Base-by-base conservation (phyloP, 2,113 vertebrate genomes). In the Ochotona princeps region DNA sequence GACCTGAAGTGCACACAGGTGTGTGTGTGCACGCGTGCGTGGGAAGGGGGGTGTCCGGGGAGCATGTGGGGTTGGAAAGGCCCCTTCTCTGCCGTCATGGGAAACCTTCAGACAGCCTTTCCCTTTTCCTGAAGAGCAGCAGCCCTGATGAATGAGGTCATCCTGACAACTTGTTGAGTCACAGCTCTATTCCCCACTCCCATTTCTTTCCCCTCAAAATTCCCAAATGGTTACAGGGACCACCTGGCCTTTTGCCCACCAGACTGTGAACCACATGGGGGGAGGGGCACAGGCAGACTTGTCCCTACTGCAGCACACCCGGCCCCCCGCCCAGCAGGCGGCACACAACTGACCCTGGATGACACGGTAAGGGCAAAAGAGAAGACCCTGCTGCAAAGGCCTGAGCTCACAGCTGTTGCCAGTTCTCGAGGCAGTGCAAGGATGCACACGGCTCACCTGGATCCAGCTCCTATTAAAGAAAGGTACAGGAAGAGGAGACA, bases 241-340 rank as follows among this genome's bases (percentile, higher is more conserved):
- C 15, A 11, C 69, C 69, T 76, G 26, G 76, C 72, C 35, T n/a
- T 32, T 30, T 73, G 47, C 72, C 49, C 63, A 81, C 21, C 38
- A 94, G 75, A 94, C 70, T 92, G 87, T 91, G 83, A 89, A 76
- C 74, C 91, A 61, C 73, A 7, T 25, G 83, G 66, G 74, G 81
- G 75, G 89, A 91, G 73, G 72, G 21, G 90, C 11, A 47, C 69
- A 47, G 57, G 30, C 82, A n/a, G 23, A 66, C 49, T 57, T 90
- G 72, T 92, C 38, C 32, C 83, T 4, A 70, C 21, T 17, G 66
- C 74, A 35, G 28, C 49, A 26, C 83, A 57, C 61, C 49, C 54
- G 51, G 65, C 69, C 82, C 44, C 35, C 66, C 69, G 35, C 12
- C 60, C 28, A 51, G 32, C 10, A 8, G 5, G 44, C 8, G 8